phyloP scores from a whole-genome alignment of 2,888 invertebrate species.

The Dryocosmus kuriphilus region DNA sequence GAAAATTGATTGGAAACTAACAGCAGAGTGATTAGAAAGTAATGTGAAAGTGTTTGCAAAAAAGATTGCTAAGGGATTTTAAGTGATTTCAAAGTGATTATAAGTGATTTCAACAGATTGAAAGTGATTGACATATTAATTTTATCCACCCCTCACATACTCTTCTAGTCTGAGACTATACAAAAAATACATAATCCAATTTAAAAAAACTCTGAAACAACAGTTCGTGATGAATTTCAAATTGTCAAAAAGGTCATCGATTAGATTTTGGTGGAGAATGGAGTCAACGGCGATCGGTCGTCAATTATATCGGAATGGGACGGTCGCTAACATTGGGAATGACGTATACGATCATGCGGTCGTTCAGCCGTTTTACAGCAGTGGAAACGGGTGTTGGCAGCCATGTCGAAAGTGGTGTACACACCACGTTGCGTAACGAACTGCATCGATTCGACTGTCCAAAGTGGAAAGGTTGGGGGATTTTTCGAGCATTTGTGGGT shows the following conservation, averaged over 20 bases:
- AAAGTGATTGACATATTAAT: no score
- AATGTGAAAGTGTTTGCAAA: no score
- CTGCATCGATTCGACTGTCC: slow-evolving; percentile 51
- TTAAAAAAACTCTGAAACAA: neutral
- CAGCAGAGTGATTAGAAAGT: no score
- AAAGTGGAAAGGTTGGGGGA: slow-evolving; percentile 6
- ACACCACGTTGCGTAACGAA: slow-evolving; percentile 56
- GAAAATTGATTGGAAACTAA: no score
- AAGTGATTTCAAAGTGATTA: no score
- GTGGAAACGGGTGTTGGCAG: slow-evolving; percentile 71
- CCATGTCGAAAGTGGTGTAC: slow-evolving; percentile 66
- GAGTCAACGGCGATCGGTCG: neutral
- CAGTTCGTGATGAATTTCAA: neutral
- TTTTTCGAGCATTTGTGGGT: slow-evolving; percentile 21
- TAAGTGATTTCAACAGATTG: no score
- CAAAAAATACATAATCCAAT: no score
- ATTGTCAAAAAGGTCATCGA: neutral
- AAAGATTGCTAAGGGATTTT: no score
- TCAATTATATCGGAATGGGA: neutral
- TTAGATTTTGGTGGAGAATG: neutral
- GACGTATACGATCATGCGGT: slow-evolving; percentile 72
- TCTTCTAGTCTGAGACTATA: no score
- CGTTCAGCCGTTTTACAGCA: slow-evolving; percentile 72
- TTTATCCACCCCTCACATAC: no score
- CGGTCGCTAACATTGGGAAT: slow-evolving; percentile 59